Conservation (phyloP, 2,888 invertebrate genomes). For the Hermaeophaga mercurialis region DNA sequence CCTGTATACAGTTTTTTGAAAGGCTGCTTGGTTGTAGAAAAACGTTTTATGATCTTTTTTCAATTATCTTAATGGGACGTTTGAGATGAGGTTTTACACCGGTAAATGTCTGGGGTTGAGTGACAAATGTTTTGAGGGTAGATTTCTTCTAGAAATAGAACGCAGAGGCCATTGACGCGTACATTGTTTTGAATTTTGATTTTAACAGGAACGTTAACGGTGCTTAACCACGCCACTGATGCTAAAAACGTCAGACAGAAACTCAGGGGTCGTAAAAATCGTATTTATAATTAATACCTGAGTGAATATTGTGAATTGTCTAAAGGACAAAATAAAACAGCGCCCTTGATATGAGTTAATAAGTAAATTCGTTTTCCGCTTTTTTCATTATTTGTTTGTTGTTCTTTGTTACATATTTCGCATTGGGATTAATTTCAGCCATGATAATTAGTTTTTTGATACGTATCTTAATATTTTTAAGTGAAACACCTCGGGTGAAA, state of each 20-base stretch:
- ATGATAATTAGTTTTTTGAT: no score
- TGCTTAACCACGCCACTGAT: neutral
- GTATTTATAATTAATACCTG: constrained; percentile 8
- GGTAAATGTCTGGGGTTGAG: constrained; percentile 22
- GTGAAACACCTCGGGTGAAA: no score
- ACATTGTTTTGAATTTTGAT: no score
- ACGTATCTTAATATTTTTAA: no score
- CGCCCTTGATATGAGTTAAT: neutral
- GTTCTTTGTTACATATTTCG: neutral
- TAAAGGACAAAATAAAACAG: constrained; percentile 1
- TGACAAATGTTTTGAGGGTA: constrained; percentile 23
- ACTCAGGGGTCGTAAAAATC: constrained; percentile 6
- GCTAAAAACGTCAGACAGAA: neutral
- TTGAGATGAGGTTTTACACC: constrained; percentile 22
- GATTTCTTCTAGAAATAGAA: constrained; percentile 21
- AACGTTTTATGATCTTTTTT: constrained; percentile 26
- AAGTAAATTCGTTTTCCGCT: neutral
- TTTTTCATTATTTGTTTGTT: neutral
- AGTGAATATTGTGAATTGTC: neutral
- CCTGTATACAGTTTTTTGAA: neutral
- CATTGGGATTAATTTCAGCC: no score
- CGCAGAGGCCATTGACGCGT: constrained; percentile 13
- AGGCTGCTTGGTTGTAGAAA: neutral
- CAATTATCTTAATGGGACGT: constrained; percentile 29
- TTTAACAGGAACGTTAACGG: no score